A percentile compares a stretch with the other conserved stretches of the same genome.
Conservation (phyloP, 2,888 invertebrate species). For the Plagodis pulveraria region DNA sequence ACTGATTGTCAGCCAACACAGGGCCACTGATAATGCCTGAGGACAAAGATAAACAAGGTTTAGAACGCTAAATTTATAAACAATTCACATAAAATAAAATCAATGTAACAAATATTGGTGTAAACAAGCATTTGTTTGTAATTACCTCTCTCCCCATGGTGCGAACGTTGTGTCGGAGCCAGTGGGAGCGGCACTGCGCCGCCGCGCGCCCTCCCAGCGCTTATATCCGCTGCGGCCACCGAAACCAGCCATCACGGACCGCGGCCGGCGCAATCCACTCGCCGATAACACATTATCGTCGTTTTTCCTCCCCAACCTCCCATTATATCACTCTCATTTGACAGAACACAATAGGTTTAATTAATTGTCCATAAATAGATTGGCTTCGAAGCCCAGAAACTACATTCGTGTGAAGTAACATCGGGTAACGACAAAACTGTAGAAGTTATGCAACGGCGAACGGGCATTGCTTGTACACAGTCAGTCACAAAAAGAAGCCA, state of each 20-base stretch:
- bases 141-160: slow-evolving; percentile 77
- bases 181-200: slow-evolving; percentile 68
- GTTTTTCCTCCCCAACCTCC: slow-evolving; percentile 36
- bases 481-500: slow-evolving; percentile 37
- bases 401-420: slow-evolving; percentile 36
- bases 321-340: slow-evolving; percentile 57
- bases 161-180: slow-evolving; percentile 60
- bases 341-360: slow-evolving; percentile 41
- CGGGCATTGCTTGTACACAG: slow-evolving; percentile 37
- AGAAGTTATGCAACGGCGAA: slow-evolving; percentile 47
- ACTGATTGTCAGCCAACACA: slow-evolving; percentile 61
- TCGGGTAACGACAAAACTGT: slow-evolving; percentile 38
- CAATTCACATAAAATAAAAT: neutral
- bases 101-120: neutral
- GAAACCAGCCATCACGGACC: too few relatives aligned
- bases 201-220: slow-evolving; percentile 58
- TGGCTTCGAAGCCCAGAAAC: slow-evolving; percentile 44
- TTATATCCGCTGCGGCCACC: slow-evolving; percentile 57
- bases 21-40: slow-evolving; percentile 62
- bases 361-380: slow-evolving; percentile 49
- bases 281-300: too few relatives aligned
- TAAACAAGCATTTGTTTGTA: slow-evolving; percentile 11
- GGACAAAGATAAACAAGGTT: slow-evolving; percentile 44
- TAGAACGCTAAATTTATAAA: slow-evolving; percentile 15
- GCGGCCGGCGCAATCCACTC: too few relatives aligned